phyloP scores from a whole-genome alignment of 2,113 vertebrate species.

The Indri indri region DNA sequence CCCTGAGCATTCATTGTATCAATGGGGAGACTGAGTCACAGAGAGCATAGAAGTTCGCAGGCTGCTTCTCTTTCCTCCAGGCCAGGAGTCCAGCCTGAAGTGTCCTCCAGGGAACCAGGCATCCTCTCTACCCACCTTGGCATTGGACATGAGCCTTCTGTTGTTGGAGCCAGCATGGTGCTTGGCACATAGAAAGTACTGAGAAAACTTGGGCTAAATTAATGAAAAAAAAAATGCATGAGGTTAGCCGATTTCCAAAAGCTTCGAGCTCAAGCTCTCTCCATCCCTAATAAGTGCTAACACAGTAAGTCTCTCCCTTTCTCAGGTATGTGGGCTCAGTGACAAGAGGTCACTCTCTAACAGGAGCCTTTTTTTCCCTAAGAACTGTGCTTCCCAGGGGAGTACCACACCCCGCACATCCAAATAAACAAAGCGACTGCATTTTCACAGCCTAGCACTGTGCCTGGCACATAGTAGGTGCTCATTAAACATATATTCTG shows the following conservation, averaged over 20 bases:
- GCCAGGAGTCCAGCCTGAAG: neutral
- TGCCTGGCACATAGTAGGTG: fast-evolving
- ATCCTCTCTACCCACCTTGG: neutral
- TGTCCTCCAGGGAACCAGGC: fast-evolving
- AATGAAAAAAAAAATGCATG: neutral
- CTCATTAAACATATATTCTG: fast-evolving
- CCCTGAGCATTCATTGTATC: no score
- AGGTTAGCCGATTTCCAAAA: neutral
- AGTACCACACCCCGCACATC: fast-evolving
- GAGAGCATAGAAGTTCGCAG: neutral
- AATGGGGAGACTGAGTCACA: neutral
- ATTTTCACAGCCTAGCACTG: neutral
- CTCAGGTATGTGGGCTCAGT: neutral
- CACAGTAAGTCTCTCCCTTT: neutral
- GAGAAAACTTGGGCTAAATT: neutral
- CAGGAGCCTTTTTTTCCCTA: neutral
- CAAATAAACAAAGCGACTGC: neutral
- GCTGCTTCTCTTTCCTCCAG: neutral
- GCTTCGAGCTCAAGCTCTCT: neutral
- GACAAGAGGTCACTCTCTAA: neutral
- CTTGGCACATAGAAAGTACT: neutral
- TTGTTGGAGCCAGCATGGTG: no score
- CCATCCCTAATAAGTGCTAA: neutral
- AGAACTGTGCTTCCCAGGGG: no score
- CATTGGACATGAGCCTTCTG: neutral